phyloP scores from a whole-genome alignment of 2,113 vertebrate species.

The Circaetus gallicus region DNA sequence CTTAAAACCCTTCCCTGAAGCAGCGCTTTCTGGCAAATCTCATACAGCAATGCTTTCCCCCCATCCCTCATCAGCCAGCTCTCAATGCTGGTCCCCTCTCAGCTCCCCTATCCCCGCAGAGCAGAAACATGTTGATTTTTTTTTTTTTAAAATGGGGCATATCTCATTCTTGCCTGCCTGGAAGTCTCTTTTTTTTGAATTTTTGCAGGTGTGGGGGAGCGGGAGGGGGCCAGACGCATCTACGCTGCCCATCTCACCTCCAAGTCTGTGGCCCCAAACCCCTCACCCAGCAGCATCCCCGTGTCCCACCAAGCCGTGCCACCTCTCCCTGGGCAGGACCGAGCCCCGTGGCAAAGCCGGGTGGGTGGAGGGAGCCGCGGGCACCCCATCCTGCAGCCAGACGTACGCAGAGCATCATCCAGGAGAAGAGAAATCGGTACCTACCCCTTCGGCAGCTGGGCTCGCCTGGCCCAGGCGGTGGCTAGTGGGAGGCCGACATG shows the following conservation, averaged over 20 bases:
- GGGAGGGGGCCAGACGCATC: background rate
- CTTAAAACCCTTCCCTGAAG: background rate
- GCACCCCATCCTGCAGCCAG: background rate
- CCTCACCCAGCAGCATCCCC: background rate
- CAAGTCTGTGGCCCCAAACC: rapidly evolving
- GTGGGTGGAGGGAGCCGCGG: rapidly evolving
- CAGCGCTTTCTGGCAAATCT: background rate
- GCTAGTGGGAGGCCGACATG: slow-evolving; percentile 94
- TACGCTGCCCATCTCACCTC: rapidly evolving
- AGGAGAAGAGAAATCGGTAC: background rate
- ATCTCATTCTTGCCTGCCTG: background rate
- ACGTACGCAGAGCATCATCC: rapidly evolving
- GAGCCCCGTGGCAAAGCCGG: rapidly evolving
- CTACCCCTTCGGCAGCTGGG: slow-evolving; percentile 54
- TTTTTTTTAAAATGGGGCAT: background rate
- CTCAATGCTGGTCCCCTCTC: background rate
- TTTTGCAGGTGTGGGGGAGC: rapidly evolving
- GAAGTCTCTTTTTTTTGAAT: background rate
- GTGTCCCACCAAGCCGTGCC: rapidly evolving
- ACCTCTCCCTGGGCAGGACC: background rate
- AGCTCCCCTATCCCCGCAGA: background rate
- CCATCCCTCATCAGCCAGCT: background rate
- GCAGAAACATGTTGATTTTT: background rate
- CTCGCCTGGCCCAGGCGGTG: slow-evolving; percentile 40
- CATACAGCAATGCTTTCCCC: background rate